Conservation (phyloP, 2,113 vertebrate genomes). For the Scalopus aquaticus region DNA sequence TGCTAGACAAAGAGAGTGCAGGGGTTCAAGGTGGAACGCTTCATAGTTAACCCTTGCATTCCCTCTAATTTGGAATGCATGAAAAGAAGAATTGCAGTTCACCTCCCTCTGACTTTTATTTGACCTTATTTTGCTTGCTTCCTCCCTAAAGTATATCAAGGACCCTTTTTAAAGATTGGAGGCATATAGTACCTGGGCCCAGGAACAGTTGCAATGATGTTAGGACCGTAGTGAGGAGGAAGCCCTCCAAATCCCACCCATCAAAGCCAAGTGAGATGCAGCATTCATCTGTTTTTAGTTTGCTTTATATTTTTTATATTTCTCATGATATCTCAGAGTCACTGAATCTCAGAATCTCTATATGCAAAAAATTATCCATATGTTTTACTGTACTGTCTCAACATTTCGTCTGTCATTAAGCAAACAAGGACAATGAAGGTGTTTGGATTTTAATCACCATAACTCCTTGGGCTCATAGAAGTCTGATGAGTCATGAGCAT, state of each 20-base stretch:
- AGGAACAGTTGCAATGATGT: not conserved
- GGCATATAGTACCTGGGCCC: not conserved
- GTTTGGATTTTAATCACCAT: not conserved
- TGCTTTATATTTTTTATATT: not conserved
- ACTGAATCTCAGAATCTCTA: not conserved
- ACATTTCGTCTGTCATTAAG: not conserved
- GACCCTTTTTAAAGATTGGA: not conserved
- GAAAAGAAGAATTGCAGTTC: constrained; percentile 57
- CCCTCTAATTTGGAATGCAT: constrained; percentile 73
- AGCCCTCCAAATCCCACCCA: not conserved
- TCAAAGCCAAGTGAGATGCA: not conserved
- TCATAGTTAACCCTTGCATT: constrained; percentile 85
- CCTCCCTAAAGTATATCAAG: not conserved
- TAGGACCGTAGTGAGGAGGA: not conserved
- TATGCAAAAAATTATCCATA: fast-evolving
- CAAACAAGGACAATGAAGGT: not conserved
- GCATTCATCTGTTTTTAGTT: not conserved
- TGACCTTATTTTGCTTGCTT: constrained; percentile 60
- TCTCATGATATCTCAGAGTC: not conserved
- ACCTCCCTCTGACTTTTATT: not conserved
- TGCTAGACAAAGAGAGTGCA: constrained; percentile 87
- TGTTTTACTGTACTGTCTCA: not conserved
- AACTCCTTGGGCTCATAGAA: not conserved
- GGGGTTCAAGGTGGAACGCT: constrained; percentile 85
- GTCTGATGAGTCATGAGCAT: not conserved